Evolutionary conservation across 64 coral and sea anemone genomes (phyloP), one percentile per base, ranked within the genome.

Genomic region (Pocillopora verrucosa): DNA sequence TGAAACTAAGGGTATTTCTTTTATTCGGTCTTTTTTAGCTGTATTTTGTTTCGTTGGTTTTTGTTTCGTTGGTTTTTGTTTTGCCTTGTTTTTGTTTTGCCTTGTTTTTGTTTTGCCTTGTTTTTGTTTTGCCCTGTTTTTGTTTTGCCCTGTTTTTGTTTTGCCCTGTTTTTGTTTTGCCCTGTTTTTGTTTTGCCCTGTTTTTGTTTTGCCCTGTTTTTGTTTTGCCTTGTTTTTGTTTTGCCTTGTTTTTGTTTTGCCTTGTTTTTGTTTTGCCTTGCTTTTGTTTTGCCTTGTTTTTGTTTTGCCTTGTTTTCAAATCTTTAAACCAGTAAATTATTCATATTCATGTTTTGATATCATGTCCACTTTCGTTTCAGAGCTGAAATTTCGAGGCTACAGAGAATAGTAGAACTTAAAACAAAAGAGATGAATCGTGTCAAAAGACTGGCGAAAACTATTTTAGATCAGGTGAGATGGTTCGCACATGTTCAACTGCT

Each of bases 341-440:
- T 51, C 41, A 51, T 51, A 30, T 51, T 7, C 3, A 51, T 51
- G 41, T 51, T 51, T 51, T 51, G 41, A 24, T 58, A 73, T 74
- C 5, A n/a, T 7, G 16, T 88, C 56, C 36, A 12, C 11, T 41
- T 84, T 60, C 72, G 12, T 80, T 91, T 56, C 73, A 98, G 96
- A 16, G 93, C 93, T 59, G 96, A 98, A 87, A 93, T 95, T 16
- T 91, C 93, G 11, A 88, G 96, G 56, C 72, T 98, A 16, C 93
- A 92, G 45, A 93, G 91, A 90, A 76, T 98, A 60, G 74, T 93
- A 13, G 93, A 98, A 61, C 80, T 98, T 73, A 98, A 98, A 84
- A 98, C 90, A 51, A 95, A 88, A 26, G 96, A 98, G 63, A 98
- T 98, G 96, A 98, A 92, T 15, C 90, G 92, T 51, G 88, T 98